Percentiles rank a stretch among this genome's conserved stretches.
Conservation (phyloP, 2,797 vertebrate genomes). For the Adrianichthys oophorus region DNA sequence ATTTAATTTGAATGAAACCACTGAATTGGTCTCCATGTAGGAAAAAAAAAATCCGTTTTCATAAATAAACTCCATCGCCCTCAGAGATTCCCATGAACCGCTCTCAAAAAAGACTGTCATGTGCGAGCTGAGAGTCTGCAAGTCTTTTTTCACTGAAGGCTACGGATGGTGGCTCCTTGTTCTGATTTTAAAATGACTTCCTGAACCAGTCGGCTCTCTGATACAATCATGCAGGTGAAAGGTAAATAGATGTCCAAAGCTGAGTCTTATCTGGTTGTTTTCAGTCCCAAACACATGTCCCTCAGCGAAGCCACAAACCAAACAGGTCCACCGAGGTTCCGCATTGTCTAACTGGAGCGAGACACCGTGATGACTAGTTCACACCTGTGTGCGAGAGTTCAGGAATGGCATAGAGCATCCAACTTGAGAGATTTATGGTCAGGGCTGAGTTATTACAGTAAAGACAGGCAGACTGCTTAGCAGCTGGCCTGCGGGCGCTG, state of each 20-base stretch:
- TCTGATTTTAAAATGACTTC: constrained; percentile 28
- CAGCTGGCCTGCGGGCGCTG: constrained; percentile 34
- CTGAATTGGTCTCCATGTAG: constrained; percentile 63
- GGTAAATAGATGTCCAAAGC: constrained; percentile 20
- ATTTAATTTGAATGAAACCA: constrained; percentile 66
- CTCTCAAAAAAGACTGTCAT: constrained; percentile 71
- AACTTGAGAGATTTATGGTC: constrained; percentile 52
- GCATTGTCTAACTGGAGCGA: constrained; percentile 57
- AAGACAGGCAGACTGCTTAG: constrained; percentile 43
- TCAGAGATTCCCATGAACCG: constrained; percentile 58
- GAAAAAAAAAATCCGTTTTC: constrained; percentile 59
- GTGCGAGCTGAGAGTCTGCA: constrained; percentile 50
- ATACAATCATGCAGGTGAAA: constrained; percentile 50
- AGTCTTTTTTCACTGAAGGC: constrained; percentile 26
- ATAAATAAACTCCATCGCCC: constrained; percentile 47
- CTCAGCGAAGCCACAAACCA: constrained; percentile 53
- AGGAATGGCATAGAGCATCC: constrained; percentile 47
- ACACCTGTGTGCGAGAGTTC: constrained; percentile 67
- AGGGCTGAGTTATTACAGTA: constrained; percentile 48
- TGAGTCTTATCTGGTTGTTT: constrained; percentile 51
- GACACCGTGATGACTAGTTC: constrained; percentile 63
- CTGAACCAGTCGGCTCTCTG: constrained; percentile 25
- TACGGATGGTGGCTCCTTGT: constrained; percentile 19
- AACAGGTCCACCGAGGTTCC: constrained; percentile 66
- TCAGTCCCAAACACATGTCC: constrained; percentile 40